Evolutionary conservation across 2,797 vertebrate species (phyloP).

Genomic region (Chloroceryle inda): DNA sequence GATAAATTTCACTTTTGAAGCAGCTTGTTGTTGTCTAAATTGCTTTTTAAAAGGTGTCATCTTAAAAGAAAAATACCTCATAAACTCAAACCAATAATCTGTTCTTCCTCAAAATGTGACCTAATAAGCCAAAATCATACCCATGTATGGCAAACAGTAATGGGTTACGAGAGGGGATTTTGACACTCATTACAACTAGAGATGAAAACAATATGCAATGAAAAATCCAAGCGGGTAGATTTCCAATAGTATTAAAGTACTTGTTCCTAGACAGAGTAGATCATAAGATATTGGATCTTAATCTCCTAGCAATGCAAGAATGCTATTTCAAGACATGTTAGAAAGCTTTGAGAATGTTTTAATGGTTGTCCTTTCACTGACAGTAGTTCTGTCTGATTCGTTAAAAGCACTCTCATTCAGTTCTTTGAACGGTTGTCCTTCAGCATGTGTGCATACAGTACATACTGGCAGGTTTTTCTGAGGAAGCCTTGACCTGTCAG

Average conservation of each 20-base stretch:
- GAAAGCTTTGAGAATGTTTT: slow-evolving; percentile 23
- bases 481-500: neutral
- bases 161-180: neutral
- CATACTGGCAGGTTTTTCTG: neutral
- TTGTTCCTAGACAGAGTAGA: slow-evolving; percentile 44
- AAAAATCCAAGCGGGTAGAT: slow-evolving; percentile 34
- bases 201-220: slow-evolving; percentile 39
- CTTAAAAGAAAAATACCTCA: neutral
- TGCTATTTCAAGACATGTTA: slow-evolving; percentile 16
- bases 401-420: slow-evolving; percentile 11
- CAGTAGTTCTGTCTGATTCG: slow-evolving; percentile 22
- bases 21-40: neutral
- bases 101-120: neutral
- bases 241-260: slow-evolving; percentile 58
- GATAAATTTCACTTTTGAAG: neutral
- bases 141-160: slow-evolving; percentile 36
- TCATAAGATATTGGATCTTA: slow-evolving; percentile 58
- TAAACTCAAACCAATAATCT: neutral
- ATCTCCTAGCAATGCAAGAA: slow-evolving; percentile 31
- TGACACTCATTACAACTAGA: slow-evolving; percentile 7
- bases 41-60: neutral
- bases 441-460: neutral
- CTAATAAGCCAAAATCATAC: neutral
- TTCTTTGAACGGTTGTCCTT: slow-evolving; percentile 50
- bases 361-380: slow-evolving; percentile 26